Evolutionary conservation across 2,797 vertebrate species (phyloP), one percentile per base, ranked within the genome.

Genomic region (Furcifer pardalis): DNA sequence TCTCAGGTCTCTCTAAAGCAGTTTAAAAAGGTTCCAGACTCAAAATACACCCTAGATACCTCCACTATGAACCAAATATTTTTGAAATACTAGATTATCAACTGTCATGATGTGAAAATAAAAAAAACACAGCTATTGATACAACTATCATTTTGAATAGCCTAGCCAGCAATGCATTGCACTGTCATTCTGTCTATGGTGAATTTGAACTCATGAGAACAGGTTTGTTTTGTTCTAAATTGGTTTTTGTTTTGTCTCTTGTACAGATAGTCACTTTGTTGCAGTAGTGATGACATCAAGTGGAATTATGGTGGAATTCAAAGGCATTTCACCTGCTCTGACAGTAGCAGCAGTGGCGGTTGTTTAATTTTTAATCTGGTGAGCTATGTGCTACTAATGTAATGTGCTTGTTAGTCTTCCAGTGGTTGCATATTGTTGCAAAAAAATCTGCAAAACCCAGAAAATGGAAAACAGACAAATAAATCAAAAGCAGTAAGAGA

Each of bases 351-450:
- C 13, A 42, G 73, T 60, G 52, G 19, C 44, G 75, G 77, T 73
- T 1, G 0, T 83, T 92, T 90, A 91, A 92, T 91, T 93, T 92
- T 94, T 93, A 93, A 93, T 92, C 84, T 87, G 82, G 87, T 87
- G 85, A 89, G 21, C 30, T 77, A 87, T 91, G 30, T 84, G 86
- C 81, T 79, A 83, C 37, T 91, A 89, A 91, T 79, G 27, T n/a
- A 86, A 56, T 37, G 78, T 87, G 12, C 7, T 40, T 86, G 77
- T 85, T 37, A 87, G 83, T 19, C 85, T 63, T 63, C 86, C 73
- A 44, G 73, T 35, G 72, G 2, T 76, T 35, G 65, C 72, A 89
- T 85, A 52, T 77, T 65, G 17, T 52, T 86, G 0, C 37, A 40
- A 89, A 89, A 79, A 89, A 75, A 76, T 82, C 62, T 25, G 69